phyloP scores from a whole-genome alignment of 1,140 invertebrate genomes.

The Cotesia vestalis region DNA sequence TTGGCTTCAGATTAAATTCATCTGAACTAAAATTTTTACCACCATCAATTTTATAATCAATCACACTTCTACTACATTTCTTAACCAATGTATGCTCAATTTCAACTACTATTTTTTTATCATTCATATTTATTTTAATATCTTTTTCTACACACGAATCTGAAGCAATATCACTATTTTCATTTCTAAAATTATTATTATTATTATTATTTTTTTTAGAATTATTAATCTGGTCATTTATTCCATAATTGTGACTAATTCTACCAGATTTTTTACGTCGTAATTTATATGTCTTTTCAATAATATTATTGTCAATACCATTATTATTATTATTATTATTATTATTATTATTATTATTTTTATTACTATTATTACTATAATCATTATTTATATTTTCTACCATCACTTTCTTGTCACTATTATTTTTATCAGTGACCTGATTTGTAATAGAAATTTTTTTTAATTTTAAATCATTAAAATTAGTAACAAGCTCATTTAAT shows the following conservation, averaged over 20 bases:
- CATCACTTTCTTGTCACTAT: background rate
- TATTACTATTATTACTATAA: background rate
- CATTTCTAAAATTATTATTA: constrained; percentile 34
- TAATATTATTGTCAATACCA: constrained; percentile 10
- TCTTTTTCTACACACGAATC: background rate
- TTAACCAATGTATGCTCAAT: background rate
- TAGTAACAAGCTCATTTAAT: constrained; percentile 56
- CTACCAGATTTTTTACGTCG: background rate
- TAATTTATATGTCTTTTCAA: background rate
- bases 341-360: background rate
- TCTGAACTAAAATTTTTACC: too few relatives aligned
- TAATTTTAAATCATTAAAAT: constrained; percentile 57
- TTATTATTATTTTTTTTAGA: constrained; percentile 13
- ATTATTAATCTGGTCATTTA: constrained; percentile 10
- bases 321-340: constrained; percentile 20
- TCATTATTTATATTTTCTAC: background rate
- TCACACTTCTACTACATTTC: background rate
- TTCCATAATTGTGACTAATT: background rate
- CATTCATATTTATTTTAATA: background rate
- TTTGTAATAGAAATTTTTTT: constrained; percentile 44
- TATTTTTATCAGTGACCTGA: constrained; percentile 5
- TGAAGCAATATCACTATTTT: constrained; percentile 49
- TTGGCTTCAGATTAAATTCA: background rate
- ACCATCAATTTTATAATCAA: too few relatives aligned
- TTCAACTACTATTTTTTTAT: background rate